Evolutionary conservation across 2,113 vertebrate species (phyloP), one percentile per base, ranked within the genome.

Genomic region (Megaceryle maxima): DNA sequence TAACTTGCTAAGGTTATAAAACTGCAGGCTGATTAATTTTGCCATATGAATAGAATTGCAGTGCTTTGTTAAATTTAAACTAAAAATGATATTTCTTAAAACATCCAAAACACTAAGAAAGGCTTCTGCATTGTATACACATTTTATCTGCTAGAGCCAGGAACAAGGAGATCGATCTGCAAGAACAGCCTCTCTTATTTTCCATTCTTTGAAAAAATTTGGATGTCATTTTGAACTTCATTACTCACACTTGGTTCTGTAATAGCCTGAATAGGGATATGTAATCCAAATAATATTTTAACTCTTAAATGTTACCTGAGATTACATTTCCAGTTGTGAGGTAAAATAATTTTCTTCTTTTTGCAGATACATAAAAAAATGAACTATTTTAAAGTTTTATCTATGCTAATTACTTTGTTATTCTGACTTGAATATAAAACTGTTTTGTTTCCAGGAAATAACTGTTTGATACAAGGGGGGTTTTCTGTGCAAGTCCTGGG

Each of bases 41-140:
- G 14, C 10, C 7, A 8, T 19, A 5, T 60, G 39, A 48, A 9
- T 64, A 46, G 48, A 24, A 33, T 60, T 89, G 13, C 8, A 64
- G 15, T 50, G 35, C 17, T 94, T 88, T 76, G 26, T 53, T 85
- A 68, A 39, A 41, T 66, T 85, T 78, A 85, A n/a, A 28, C 28
- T 70, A 7, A 59, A 68, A 59, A 12, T n/a, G 13, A 1, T 0
- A 0, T 8, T 14, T 73, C 35, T 89, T 57, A 51, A 75, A 81
- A 59, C 18, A 72, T 9, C 6, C 10, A 10, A 53, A 66, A 16
- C 2, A 7, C 43, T 62, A 60, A 68, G 37, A 48, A 46, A 43
- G 19, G 3, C 7, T 77, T 64, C 41, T 78, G 5, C 13, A 8
- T 19, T 31, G 1, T 21, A 12, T 0, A 0, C 13, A 2, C 5